Evolutionary conservation across 1,140 invertebrate species (phyloP).

Genomic region (Drosophila takahashii): DNA sequence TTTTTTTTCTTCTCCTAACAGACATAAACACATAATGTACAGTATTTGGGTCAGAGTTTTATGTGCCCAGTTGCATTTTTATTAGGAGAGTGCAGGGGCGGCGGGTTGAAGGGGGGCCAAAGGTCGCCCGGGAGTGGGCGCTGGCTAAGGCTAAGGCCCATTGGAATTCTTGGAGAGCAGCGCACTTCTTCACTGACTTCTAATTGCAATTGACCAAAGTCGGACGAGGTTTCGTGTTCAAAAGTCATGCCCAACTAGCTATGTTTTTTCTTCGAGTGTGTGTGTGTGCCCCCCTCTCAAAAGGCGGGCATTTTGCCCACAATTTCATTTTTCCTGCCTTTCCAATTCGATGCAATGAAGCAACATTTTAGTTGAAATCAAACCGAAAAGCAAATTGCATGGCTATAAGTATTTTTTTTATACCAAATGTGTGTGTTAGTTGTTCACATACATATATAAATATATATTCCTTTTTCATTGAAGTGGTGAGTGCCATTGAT

Average conservation of each 20-base stretch:
- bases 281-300: conserved; percentile 1
- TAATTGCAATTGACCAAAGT: conserved; percentile 79
- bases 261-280: background rate
- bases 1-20: background rate
- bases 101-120: background rate
- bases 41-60: conserved; percentile 72
- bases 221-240: conserved; percentile 32
- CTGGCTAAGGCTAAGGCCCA: no score
- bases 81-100: conserved; percentile 17
- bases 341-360: conserved; percentile 81
- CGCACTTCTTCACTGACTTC: conserved; percentile 57
- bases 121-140: background rate
- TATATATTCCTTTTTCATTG: conserved; percentile 71
- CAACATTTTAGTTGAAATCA: conserved; percentile 81
- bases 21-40: conserved; percentile 78
- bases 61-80: conserved; percentile 56
- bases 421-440: no score
- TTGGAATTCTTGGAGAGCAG: conserved; percentile 49
- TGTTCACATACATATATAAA: conserved; percentile 1
- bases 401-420: conserved; percentile 9
- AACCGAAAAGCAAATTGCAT: conserved; percentile 77
- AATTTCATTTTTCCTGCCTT: conserved; percentile 64
- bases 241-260: conserved; percentile 23
- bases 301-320: background rate
- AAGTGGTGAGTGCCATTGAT: conserved; percentile 79